Evolutionary conservation across 2,888 invertebrate genomes (phyloP), one percentile per base, ranked within the genome.

Genomic region (Encarsia formosa): DNA sequence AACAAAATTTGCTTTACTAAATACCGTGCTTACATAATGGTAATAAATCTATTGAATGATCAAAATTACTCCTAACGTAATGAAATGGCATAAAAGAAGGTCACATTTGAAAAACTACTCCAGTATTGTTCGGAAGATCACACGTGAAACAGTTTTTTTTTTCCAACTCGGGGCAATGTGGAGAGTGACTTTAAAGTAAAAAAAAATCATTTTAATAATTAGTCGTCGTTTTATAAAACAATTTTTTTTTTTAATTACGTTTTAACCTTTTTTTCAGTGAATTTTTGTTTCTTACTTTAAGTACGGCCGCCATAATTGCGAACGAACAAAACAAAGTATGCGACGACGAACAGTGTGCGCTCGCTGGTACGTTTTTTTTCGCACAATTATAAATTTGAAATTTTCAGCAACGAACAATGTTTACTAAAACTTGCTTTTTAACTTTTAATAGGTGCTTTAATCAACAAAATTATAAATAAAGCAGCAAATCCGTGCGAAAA

Each of bases 81-180:
- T n/a, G n/a, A 24, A 40, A 23, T 5, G 19, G 18, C 39, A 47
- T 47, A 47, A 47, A 39, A 31, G 39, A 31, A 39, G 31, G 19
- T 13, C 22, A 15, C 37, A 18, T 31, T 39, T 39, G 4, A 16
- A 47, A 41, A 48, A 40, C 24, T 26, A 8, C 5, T 23, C 15
- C 34, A 48, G 41, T 43, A n/a, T 39, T 15, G 5, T 15, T 11
- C 32, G 32, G 32, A 32, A 13, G 5, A 13, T 32, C 15, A 13
- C n/a, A 29, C 15, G 6, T n/a, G 40, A 18, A 40, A 23, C n/a
- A 9, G n/a, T n/a, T 11, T 18, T 23, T 15, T 23, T 40, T 40
- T 5, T 23, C 24, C 15, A 16, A 41, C 9, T 38, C 9, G 2
- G 38, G 29, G 8, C 5, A 26, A 40, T 15, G 26, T 9, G 13